These are phyloP conservation scores for Catocala fraxini DNA, from an alignment of 2,888 invertebrate genomes.

Conservation along the genomic window DNA sequence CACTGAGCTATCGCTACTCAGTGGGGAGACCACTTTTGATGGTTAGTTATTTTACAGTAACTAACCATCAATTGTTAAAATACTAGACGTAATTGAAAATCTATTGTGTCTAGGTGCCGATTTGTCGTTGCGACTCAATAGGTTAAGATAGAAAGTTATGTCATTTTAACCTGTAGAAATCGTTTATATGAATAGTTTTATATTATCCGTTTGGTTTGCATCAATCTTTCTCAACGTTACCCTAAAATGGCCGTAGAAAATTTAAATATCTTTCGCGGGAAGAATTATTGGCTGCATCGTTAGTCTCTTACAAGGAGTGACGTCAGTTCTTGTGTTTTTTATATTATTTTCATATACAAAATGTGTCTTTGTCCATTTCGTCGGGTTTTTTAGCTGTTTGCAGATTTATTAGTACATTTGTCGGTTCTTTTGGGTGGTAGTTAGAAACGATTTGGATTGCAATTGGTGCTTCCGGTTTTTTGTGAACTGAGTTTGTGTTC, in stretches of 20 bases:
- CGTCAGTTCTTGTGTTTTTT: slow-evolving; percentile 55
- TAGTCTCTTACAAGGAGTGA: slow-evolving; percentile 78
- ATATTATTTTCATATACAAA: slow-evolving; percentile 30
- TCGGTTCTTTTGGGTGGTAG: slow-evolving; percentile 60
- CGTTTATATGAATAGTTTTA: too few species aligned
- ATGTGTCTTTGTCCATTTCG: slow-evolving; percentile 74
- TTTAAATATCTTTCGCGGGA: slow-evolving; percentile 71
- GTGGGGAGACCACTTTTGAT: too few species aligned
- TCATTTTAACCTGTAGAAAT: too few species aligned
- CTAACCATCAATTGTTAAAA: too few species aligned
- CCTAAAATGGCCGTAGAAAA: slow-evolving; percentile 64
- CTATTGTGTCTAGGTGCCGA: too few species aligned
- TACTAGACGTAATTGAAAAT: too few species aligned
- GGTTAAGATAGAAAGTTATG: too few species aligned
- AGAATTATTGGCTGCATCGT: slow-evolving; percentile 80
- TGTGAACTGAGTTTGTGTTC: slow-evolving; percentile 14
- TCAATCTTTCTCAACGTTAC: slow-evolving; percentile 20
- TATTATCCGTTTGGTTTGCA: too few species aligned
- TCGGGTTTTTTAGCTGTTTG: slow-evolving; percentile 73
- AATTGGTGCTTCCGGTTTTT: slow-evolving; percentile 56
- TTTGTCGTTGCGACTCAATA: too few species aligned
- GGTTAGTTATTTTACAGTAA: too few species aligned
- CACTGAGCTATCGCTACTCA: too few species aligned
- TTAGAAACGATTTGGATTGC: slow-evolving; percentile 57
- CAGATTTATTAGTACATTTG: slow-evolving; percentile 77